A percentile compares a stretch with the other conserved stretches of the same genome.
Conservation (phyloP, 2,113 vertebrate genomes). For the Ochotona princeps region DNA sequence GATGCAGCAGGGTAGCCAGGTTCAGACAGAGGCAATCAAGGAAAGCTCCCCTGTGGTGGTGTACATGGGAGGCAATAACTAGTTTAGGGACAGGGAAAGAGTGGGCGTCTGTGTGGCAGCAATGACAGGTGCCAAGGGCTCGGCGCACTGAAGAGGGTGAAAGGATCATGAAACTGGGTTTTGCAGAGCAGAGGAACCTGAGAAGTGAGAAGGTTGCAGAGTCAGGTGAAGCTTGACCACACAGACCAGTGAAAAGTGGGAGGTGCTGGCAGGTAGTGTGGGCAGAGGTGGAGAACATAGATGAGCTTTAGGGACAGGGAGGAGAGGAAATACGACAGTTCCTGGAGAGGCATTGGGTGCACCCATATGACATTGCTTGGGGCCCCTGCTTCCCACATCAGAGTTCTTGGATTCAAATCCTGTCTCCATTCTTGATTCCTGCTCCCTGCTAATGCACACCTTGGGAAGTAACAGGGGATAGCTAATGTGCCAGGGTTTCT, state of each 20-base stretch:
- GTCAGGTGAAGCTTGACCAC: not conserved
- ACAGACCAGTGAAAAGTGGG: not conserved
- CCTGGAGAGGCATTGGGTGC: not conserved
- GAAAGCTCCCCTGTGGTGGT: not conserved
- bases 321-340: not conserved
- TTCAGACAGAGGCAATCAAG: not conserved
- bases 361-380: too few relatives aligned
- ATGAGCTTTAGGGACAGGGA: not conserved
- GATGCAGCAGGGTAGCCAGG: too few relatives aligned
- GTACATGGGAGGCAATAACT: not conserved
- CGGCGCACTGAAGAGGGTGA: not conserved
- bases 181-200: not conserved
- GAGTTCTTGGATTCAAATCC: too few relatives aligned
- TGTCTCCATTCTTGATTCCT: too few relatives aligned
- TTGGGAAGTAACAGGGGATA: too few relatives aligned
- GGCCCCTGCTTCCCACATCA: too few relatives aligned
- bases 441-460: too few relatives aligned
- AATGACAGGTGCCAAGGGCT: not conserved
- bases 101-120: fast-evolving
- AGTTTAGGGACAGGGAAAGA: not conserved
- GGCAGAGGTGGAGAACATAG: not conserved
- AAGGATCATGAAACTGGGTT: not conserved
- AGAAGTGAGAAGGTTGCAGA: not conserved
- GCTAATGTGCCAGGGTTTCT: too few relatives aligned
- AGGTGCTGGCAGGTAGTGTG: not conserved